phyloP scores from a whole-genome alignment of 2,888 invertebrate species.

The Andrena flavipes region DNA sequence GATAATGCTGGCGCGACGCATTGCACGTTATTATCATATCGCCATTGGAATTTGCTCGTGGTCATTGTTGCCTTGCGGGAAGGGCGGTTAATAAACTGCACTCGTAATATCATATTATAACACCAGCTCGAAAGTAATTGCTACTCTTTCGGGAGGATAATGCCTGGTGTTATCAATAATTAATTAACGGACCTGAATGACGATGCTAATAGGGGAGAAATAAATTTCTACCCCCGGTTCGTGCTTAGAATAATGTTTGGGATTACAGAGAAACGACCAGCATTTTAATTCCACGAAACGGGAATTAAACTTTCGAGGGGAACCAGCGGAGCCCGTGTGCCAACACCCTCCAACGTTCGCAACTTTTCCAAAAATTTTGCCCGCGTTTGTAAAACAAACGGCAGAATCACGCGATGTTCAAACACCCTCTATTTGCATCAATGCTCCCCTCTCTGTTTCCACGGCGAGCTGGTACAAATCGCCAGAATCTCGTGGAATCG shows the following conservation, averaged over 20 bases:
- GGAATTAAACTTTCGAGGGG: neutral
- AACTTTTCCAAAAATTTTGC: too few species aligned
- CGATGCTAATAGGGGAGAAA: conserved; percentile 12
- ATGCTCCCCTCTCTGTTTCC: neutral
- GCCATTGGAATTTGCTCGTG: conserved; percentile 20
- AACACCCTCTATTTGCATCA: neutral
- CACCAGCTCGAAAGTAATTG: conserved; percentile 21
- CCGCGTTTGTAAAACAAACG: neutral
- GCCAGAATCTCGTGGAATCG: conserved; percentile 7
- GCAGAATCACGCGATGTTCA: neutral
- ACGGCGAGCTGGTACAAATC: neutral
- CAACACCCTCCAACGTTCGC: too few species aligned
- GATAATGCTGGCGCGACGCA: conserved; percentile 2
- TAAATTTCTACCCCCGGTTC: neutral
- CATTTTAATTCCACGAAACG: neutral
- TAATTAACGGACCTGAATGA: conserved; percentile 20
- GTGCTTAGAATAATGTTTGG: conserved; percentile 8
- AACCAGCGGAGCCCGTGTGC: neutral
- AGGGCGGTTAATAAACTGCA: conserved; percentile 19
- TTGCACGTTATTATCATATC: conserved; percentile 23
- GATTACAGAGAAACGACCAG: too few species aligned
- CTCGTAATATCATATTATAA: conserved; percentile 23
- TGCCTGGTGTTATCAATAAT: conserved; percentile 13
- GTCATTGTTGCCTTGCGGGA: conserved; percentile 12
- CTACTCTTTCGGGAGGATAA: conserved; percentile 4